phyloP scores from a whole-genome alignment of 30 jellyfish, hydroid and myxozoan genomes.

The Rhopilema esculentum region DNA sequence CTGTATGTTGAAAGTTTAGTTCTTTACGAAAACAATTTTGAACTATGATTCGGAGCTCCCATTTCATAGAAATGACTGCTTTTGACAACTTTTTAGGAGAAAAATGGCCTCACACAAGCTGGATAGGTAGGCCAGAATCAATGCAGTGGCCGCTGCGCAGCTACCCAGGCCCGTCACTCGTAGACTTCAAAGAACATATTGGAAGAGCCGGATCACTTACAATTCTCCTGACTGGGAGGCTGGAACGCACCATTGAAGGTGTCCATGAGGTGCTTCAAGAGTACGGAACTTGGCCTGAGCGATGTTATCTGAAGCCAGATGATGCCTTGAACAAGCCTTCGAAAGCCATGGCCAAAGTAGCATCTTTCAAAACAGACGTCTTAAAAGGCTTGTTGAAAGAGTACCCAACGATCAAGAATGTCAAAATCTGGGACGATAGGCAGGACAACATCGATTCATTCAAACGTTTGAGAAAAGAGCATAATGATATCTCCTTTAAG shows the following conservation, averaged over 20 bases:
- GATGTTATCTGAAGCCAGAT: slow-evolving; percentile 79
- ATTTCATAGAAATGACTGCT: no score
- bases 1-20: no score
- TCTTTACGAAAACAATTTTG: no score
- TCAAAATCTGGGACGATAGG: slow-evolving; percentile 97
- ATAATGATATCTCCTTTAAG: slow-evolving; percentile 62
- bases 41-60: no score
- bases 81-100: slow-evolving; percentile 81
- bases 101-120: slow-evolving; percentile 94
- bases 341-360: slow-evolving; percentile 39
- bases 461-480: slow-evolving; percentile 39
- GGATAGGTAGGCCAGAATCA: slow-evolving; percentile 80
- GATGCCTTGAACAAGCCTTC: slow-evolving; percentile 15
- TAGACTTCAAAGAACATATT: slow-evolving; percentile 65
- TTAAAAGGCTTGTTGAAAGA: slow-evolving; percentile 64
- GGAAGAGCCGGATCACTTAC: slow-evolving; percentile 79
- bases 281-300: slow-evolving; percentile 70
- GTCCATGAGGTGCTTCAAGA: slow-evolving; percentile 73
- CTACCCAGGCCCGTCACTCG: slow-evolving; percentile 91
- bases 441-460: slow-evolving; percentile 78
- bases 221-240: slow-evolving; percentile 84
- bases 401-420: slow-evolving; percentile 59
- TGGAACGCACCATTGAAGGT: slow-evolving; percentile 70
- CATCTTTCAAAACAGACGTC: slow-evolving; percentile 63
- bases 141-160: slow-evolving; percentile 85